These are phyloP conservation scores for Ameiurus melas DNA, from an alignment of 2,113 vertebrate genomes.

Conservation along the genomic window DNA sequence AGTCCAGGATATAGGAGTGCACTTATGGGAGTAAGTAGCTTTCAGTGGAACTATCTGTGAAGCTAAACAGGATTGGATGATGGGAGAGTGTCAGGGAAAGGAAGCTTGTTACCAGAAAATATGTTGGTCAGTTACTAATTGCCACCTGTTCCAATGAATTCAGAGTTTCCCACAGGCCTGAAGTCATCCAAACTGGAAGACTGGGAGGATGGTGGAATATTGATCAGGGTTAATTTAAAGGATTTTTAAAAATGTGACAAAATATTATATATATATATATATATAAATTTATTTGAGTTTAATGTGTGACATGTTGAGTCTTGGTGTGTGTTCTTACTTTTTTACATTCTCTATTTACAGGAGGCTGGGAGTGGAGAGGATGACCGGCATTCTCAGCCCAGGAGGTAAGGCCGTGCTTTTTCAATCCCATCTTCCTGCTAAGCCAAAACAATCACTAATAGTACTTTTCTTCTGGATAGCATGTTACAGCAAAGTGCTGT, in stretches of 20 bases:
- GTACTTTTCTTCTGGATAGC: background rate
- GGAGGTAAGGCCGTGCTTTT: constrained; percentile 79
- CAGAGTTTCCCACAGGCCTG: background rate
- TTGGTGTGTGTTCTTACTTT: background rate
- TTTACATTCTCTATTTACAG: constrained; percentile 62
- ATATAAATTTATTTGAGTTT: background rate
- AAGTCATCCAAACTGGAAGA: background rate
- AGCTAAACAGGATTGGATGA: background rate
- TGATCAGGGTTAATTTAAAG: background rate
- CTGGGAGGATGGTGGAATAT: background rate
- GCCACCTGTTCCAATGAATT: background rate
- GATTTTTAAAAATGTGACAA: background rate
- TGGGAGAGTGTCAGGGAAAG: background rate
- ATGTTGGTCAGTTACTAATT: background rate
- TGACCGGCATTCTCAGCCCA: constrained; percentile 87
- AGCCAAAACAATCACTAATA: background rate
- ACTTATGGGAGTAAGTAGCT: background rate
- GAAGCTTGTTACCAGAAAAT: background rate
- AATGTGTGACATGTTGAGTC: background rate
- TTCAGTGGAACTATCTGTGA: background rate
- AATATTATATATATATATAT: too few relatives aligned
- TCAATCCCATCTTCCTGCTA: background rate
- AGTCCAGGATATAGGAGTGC: background rate
- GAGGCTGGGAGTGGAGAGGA: constrained; percentile 95
- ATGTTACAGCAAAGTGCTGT: background rate